Conservation (phyloP, 2,888 invertebrate genomes). For the Cryptocephalus primarius region DNA sequence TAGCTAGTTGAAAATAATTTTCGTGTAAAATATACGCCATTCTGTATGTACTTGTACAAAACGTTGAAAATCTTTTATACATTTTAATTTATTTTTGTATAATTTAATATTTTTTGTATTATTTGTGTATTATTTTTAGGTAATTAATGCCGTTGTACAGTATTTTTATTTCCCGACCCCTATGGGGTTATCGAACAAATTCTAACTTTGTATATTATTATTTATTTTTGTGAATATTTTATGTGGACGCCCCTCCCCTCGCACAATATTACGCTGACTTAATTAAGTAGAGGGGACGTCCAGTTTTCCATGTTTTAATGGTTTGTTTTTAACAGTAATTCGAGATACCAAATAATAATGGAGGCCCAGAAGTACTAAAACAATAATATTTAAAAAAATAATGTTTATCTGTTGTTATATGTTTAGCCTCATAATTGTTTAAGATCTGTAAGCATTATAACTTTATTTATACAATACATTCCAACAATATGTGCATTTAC, state of each 20-base stretch:
- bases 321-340: conserved; percentile 27
- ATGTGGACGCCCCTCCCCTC: conserved; percentile 1
- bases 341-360: conserved; percentile 31
- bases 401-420: conserved; percentile 24
- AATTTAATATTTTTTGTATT: conserved; percentile 21
- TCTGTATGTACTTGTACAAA: conserved; percentile 18
- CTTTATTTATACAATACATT: conserved; percentile 32
- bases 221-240: conserved; percentile 31
- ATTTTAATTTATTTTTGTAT: conserved; percentile 18
- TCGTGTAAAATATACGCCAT: conserved; percentile 7
- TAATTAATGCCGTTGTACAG: conserved; percentile 29
- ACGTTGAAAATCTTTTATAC: conserved; percentile 17
- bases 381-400: conserved; percentile 17
- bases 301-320: conserved; percentile 33
- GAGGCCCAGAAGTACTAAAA: conserved; percentile 20
- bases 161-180: conserved; percentile 29
- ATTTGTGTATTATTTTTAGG: conserved; percentile 24
- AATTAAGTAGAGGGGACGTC: neutral
- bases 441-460: conserved; percentile 33
- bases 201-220: conserved; percentile 33
- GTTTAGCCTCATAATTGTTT: conserved; percentile 27
- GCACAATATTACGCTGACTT: too few species aligned
- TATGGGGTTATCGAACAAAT: conserved; percentile 27
- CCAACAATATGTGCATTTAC: conserved; percentile 32
- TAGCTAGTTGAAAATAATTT: conserved; percentile 6